A percentile compares a stretch with the other conserved stretches of the same genome.
These are phyloP conservation scores for Elephas maximus DNA, from an alignment of 2,113 vertebrate genomes.

Conservation along the genomic window DNA sequence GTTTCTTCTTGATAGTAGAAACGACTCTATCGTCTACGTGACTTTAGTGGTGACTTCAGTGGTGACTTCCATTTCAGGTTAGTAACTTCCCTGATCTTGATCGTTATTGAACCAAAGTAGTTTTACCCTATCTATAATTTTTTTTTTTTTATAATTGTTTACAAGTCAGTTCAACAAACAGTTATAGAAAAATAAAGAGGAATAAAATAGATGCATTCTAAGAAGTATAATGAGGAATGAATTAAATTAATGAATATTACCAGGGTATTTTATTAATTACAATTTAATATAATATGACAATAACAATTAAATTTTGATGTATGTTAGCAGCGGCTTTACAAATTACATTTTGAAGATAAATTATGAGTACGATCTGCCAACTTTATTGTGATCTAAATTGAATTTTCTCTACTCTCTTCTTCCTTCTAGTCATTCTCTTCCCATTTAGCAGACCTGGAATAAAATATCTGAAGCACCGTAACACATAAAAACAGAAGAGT, in stretches of 20 bases:
- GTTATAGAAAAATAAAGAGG: constrained; percentile 7
- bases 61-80: neutral
- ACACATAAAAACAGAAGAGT: neutral
- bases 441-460: neutral
- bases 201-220: constrained; percentile 22
- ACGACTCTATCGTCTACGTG: neutral
- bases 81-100: neutral
- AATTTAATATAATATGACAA: constrained; percentile 48
- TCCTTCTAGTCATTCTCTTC: neutral
- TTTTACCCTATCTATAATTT: neutral
- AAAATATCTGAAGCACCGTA: neutral
- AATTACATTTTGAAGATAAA: constrained; percentile 42
- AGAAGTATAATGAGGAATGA: constrained; percentile 8
- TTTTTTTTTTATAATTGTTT: neutral
- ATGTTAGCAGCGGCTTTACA: constrained; percentile 30
- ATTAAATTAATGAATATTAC: constrained; percentile 10
- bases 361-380: constrained; percentile 2
- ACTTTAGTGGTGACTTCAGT: neutral
- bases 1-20: neutral
- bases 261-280: constrained; percentile 56
- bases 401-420: constrained; percentile 1
- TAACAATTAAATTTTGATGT: constrained; percentile 34
- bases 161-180: neutral
- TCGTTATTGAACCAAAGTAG: neutral
- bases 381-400: constrained; percentile 47